These are phyloP conservation scores for Pungitius pungitius DNA, from an alignment of 2,113 vertebrate genomes.

Conservation along the genomic window DNA sequence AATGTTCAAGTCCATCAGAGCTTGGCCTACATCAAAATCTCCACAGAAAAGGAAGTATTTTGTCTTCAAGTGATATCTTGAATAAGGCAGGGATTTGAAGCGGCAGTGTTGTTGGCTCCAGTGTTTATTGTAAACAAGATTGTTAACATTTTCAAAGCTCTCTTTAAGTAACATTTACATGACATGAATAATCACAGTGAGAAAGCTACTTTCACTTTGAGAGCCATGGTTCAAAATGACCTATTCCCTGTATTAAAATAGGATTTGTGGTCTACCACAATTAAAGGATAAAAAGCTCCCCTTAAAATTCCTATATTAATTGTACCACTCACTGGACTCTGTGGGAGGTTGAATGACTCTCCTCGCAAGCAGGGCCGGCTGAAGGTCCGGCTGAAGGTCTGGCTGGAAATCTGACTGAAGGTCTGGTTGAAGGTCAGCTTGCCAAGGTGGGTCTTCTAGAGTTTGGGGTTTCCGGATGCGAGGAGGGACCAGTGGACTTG, in stretches of 20 bases:
- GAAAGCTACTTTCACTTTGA: slow-evolving; percentile 3
- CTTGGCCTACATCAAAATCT: neutral
- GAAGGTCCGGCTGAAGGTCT: slow-evolving; percentile 30
- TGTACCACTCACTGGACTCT: slow-evolving; percentile 49
- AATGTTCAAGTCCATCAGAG: neutral
- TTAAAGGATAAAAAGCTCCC: no score
- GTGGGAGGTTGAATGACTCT: slow-evolving; percentile 9
- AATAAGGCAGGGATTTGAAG: neutral
- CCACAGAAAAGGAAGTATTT: neutral
- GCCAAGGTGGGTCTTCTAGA: slow-evolving; percentile 30
- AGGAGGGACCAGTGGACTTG: slow-evolving; percentile 58
- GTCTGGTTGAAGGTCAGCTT: no score
- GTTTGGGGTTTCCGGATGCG: slow-evolving; percentile 41
- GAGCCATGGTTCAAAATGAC: neutral
- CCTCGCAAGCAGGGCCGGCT: slow-evolving; percentile 21
- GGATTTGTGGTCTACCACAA: no score
- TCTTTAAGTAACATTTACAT: neutral
- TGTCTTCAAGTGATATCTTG: neutral
- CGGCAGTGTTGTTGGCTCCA: neutral
- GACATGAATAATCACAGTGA: neutral
- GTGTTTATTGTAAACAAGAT: neutral
- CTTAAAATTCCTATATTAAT: neutral
- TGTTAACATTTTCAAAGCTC: neutral
- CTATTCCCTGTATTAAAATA: neutral
- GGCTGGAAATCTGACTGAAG: no score